Base-by-base conservation (phyloP, 2,888 invertebrate genomes). In the Onthophagus sagittarius region DNA sequence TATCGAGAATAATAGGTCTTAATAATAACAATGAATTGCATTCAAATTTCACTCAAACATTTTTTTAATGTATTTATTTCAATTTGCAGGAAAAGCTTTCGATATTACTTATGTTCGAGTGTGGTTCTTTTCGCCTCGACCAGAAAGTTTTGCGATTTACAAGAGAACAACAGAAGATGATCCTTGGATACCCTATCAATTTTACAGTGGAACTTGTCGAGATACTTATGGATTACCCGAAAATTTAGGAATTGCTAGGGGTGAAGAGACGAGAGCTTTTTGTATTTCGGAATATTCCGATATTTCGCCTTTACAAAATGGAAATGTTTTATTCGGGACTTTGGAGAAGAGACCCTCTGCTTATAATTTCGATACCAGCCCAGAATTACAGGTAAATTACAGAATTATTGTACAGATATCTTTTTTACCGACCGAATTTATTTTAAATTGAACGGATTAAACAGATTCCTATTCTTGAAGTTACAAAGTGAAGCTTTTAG, bases 221-320 rank as follows among this genome's bases (percentile, higher is more conserved):
- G 94, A 95, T 75, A 98, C 96, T 0, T 99, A 98, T 84, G 92
- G 92, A 0, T 86, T 97, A 69, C 73, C 73, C 13, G 96, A 97
- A 78, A 90, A 90, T 32, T 31, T 71, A 39, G 73, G 64, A 53
- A 88, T 89, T 7, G 89, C 91, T 0, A 88, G 92, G 2, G 93
- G 93, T 0, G 93, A 93, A 32, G 98, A 99, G 84, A 96, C 96
- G 0, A 89, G 94, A 75, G 97, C 99, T 0, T 89, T 99, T n/a
- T 99, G 99, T 84, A 97, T 96, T n/a, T 94, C 96, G 76, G 98
- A 98, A 83, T 99, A 95, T 86, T 98, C 98, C 3, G 99, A 99
- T 82, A 98, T 99, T 78, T 97, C 98, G 0, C 99, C 99, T 0
- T 86, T 99, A 75, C 93, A 94, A 1, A 97, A 96, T 13, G 99